A percentile compares a stretch with the other conserved stretches of the same genome.
phyloP scores from a whole-genome alignment of 53 echinoderm and acorn worm genomes.

The Echinarachnius parma region DNA sequence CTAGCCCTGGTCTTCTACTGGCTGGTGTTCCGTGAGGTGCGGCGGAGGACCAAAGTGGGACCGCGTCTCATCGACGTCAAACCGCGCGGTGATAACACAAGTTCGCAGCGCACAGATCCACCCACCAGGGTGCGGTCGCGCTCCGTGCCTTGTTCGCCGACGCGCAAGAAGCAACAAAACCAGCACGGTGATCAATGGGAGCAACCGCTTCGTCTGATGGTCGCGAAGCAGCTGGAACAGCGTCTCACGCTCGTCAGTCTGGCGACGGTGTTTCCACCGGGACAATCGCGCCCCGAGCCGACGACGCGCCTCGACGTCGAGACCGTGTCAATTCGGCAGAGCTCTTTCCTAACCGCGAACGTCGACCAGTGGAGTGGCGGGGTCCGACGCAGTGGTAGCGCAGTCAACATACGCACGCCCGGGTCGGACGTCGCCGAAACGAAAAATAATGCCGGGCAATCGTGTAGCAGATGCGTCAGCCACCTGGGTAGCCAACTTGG shows the following conservation, averaged over 20 bases:
- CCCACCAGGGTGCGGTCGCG: neutral
- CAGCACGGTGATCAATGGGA: slow-evolving; percentile 4
- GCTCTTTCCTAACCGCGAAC: slow-evolving; percentile 25
- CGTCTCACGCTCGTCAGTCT: slow-evolving; percentile 22
- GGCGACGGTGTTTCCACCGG: slow-evolving; percentile 1
- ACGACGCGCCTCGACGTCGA: slow-evolving; percentile 19
- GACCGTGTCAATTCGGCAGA: slow-evolving; percentile 31
- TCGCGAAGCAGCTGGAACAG: slow-evolving; percentile 31
- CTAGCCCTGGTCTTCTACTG: slow-evolving; percentile 59
- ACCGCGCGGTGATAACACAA: slow-evolving; percentile 11
- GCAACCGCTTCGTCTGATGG: slow-evolving; percentile 13
- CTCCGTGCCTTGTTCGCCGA: slow-evolving; percentile 33
- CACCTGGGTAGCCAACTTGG: slow-evolving; percentile 20
- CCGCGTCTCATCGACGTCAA: slow-evolving; percentile 14
- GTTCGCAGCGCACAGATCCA: neutral
- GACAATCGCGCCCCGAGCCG: neutral
- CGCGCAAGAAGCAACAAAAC: neutral
- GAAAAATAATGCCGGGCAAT: too few relatives aligned
- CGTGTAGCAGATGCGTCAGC: slow-evolving; percentile 8
- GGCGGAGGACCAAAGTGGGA: slow-evolving; percentile 46
- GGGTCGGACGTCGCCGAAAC: too few relatives aligned
- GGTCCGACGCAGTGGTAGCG: slow-evolving; percentile 7
- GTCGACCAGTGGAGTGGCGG: neutral
- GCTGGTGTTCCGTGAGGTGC: slow-evolving; percentile 65
- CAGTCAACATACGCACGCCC: neutral